Base-by-base conservation (phyloP, 2,888 invertebrate species). In the Taenaris catops region DNA sequence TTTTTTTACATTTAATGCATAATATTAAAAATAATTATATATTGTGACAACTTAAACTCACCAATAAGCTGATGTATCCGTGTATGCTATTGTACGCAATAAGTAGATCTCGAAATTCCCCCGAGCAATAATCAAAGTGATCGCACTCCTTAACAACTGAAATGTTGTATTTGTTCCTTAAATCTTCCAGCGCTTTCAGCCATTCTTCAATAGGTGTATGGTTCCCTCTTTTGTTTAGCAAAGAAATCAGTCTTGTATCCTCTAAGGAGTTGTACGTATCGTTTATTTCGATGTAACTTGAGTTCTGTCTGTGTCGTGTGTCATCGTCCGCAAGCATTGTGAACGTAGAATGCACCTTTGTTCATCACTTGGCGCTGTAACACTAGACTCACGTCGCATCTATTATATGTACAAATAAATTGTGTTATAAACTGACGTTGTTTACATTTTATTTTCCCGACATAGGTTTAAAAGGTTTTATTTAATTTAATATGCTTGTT, bases 61-160 rank as follows among this genome's bases (percentile, higher is more conserved):
- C 95, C 67, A 93, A 75, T 29, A 96, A 83, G 38, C 95, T 93
- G 47, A 94, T 89, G 70, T 95, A 96, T 38, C 95, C 95, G 66
- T 97, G 97, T 45, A 92, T 88, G 35, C 89, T 81, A 37, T 90
- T 89, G 67, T 95, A 95, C 0, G 86, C 86, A 1, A 88, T 62
- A 12, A 93, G 87, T 46, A 92, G 70, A 44, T 90, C 88, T 34
- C 88, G 73, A 35, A 91, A 80, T 33, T 84, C 80, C 0, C 90
- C 90, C 4, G 87, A 83, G 58, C 92, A 92, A 65, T 91, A 91
- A 41, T 78, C 73, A 1, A 71, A 65, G 5, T 58, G 56, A 11
- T 70, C 66, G 38, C 84, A 86, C 59, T 81, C 81, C 41, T 75
- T 80, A 4, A 67, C 53, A 0, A 75, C 63, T 6, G 53, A 50